Conservation (phyloP, 53 echinoderm and acorn worm genomes). For the Apostichopus leukothele region DNA sequence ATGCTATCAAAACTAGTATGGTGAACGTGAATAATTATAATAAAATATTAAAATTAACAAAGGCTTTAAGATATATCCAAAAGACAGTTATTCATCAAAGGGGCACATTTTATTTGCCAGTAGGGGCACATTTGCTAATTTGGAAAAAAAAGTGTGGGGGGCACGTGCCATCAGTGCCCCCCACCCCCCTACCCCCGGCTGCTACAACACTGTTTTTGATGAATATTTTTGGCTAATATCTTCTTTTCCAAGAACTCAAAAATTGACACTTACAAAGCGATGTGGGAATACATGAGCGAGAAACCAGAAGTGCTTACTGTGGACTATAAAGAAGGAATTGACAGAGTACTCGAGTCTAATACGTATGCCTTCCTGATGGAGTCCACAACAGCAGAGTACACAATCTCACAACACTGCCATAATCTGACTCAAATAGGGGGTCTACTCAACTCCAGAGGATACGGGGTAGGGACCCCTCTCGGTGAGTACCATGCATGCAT, state of each 20-base stretch:
- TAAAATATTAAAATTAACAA: too few relatives aligned
- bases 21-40: too few relatives aligned
- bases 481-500: conserved; percentile 57
- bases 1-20: too few relatives aligned
- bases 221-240: too few relatives aligned
- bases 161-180: too few relatives aligned
- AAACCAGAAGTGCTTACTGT: conserved; percentile 66
- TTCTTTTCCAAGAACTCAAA: conserved; percentile 65
- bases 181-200: too few relatives aligned
- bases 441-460: conserved; percentile 86
- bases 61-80: too few relatives aligned
- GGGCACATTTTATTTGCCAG: too few relatives aligned
- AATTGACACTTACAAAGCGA: conserved; percentile 85
- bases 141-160: too few relatives aligned
- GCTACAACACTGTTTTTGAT: too few relatives aligned
- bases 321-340: conserved; percentile 75
- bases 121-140: too few relatives aligned
- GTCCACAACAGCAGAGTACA: conserved; percentile 85
- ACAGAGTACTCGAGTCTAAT: conserved; percentile 67
- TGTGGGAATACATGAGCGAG: conserved; percentile 93
- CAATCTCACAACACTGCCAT: conserved; percentile 83
- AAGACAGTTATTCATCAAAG: too few relatives aligned
- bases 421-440: conserved; percentile 94
- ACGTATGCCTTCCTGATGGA: conserved; percentile 95
- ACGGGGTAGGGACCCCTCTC: conserved; percentile 91